Conservation (phyloP, 2,888 invertebrate species). For the Phaedon cochleariae region DNA sequence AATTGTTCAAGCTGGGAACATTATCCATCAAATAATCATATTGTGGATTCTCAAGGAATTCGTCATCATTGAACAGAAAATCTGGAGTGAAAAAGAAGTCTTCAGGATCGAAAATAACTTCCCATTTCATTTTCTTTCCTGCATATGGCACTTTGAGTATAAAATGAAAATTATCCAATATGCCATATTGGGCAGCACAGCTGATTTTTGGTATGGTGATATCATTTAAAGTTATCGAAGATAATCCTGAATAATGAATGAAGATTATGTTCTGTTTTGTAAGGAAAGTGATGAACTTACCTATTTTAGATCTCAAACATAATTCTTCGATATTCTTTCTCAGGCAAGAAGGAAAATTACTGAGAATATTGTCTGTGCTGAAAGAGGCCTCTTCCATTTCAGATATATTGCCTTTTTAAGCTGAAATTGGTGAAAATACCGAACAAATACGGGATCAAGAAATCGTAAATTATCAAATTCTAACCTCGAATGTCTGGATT, state of each 20-base stretch:
- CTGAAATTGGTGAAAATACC: too few species aligned
- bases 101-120: slow-evolving; percentile 72
- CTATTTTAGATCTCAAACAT: slow-evolving; percentile 43
- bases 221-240: slow-evolving; percentile 35
- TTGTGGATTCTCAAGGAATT: slow-evolving; percentile 70
- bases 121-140: slow-evolving; percentile 73
- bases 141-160: slow-evolving; percentile 75
- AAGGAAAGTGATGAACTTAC: slow-evolving; percentile 35
- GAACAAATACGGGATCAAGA: too few species aligned
- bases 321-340: slow-evolving; percentile 47
- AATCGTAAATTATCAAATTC: too few species aligned
- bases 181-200: slow-evolving; percentile 22
- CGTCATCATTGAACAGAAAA: slow-evolving; percentile 76
- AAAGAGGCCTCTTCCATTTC: slow-evolving; percentile 35
- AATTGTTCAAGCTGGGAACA: slow-evolving; percentile 70
- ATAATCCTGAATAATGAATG: slow-evolving; percentile 43
- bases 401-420: not conserved
- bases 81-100: slow-evolving; percentile 72
- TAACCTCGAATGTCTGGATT: too few species aligned
- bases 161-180: slow-evolving; percentile 60
- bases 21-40: slow-evolving; percentile 64
- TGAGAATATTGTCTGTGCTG: slow-evolving; percentile 39
- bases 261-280: not conserved
- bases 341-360: slow-evolving; percentile 46
- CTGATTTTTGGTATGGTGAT: slow-evolving; percentile 25